Conservation (phyloP, 2,113 vertebrate genomes). For the Oreotragus oreotragus region DNA sequence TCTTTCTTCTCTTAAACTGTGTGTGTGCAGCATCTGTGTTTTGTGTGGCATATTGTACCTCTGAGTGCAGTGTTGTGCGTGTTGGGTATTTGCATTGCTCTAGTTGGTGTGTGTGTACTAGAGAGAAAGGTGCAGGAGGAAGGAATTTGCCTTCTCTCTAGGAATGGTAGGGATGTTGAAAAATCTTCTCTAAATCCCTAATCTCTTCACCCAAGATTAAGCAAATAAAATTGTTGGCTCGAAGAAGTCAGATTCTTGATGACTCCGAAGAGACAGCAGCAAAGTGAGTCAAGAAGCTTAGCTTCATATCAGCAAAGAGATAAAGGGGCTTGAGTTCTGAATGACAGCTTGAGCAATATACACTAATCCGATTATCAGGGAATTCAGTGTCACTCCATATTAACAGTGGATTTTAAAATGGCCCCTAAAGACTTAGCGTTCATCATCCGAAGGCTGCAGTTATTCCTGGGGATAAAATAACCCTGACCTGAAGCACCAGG, state of each 20-base stretch:
- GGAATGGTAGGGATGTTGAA: conserved; percentile 34
- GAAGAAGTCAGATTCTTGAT: conserved; percentile 49
- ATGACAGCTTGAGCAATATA: conserved; percentile 76
- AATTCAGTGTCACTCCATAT: conserved; percentile 66
- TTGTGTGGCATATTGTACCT: neutral
- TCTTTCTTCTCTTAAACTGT: neutral
- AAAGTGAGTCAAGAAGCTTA: conserved; percentile 43
- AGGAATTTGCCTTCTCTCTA: neutral
- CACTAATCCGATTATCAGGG: conserved; percentile 79
- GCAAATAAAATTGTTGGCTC: conserved; percentile 60
- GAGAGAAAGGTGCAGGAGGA: neutral
- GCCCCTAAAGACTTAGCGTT: conserved; percentile 47
- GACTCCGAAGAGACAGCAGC: conserved; percentile 32
- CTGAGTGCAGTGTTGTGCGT: neutral
- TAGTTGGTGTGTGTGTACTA: neutral
- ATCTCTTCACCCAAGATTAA: conserved; percentile 65
- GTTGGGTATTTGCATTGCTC: neutral
- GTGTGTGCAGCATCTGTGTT: neutral
- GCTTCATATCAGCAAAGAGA: conserved; percentile 13
- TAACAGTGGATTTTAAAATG: conserved; percentile 44
- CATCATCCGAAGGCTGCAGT: neutral
- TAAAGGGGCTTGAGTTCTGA: conserved; percentile 49
- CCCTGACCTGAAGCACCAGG: neutral
- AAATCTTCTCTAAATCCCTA: conserved; percentile 42
- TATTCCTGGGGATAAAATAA: conserved; percentile 24